These are phyloP conservation scores for Andrena dorsata DNA, from an alignment of 2,888 invertebrate species.

Conservation along the genomic window DNA sequence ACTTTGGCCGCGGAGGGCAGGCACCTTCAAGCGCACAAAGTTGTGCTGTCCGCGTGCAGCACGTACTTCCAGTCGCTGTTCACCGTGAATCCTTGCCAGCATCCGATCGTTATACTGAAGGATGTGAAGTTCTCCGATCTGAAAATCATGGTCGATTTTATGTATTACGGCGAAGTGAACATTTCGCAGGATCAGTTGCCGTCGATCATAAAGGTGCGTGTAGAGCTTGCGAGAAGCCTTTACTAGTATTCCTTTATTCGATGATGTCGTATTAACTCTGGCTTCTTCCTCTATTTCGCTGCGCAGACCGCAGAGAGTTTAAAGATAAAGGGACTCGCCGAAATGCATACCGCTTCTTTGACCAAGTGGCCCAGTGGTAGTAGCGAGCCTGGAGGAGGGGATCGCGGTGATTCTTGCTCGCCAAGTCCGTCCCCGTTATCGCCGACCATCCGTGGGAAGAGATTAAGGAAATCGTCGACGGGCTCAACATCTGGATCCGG, in stretches of 20 bases:
- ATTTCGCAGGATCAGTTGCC: slow-evolving; percentile 95
- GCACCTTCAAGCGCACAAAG: slow-evolving; percentile 95
- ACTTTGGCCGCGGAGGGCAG: slow-evolving; percentile 96
- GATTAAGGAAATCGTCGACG: slow-evolving; percentile 89
- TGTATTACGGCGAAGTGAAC: slow-evolving; percentile 97
- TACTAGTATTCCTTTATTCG: not conserved
- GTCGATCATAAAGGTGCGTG: slow-evolving; percentile 85
- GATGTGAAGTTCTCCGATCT: slow-evolving; percentile 95
- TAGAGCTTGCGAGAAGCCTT: not conserved
- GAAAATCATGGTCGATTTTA: slow-evolving; percentile 95
- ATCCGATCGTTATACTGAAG: slow-evolving; percentile 95
- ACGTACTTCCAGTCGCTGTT: slow-evolving; percentile 96
- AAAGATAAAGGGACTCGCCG: slow-evolving; percentile 95
- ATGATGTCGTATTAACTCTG: not conserved
- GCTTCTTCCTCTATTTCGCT: not conserved
- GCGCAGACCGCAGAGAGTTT: slow-evolving; percentile 94
- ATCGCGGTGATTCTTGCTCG: slow-evolving; percentile 81
- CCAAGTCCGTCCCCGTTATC: slow-evolving; percentile 86
- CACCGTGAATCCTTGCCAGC: slow-evolving; percentile 94
- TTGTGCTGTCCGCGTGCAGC: slow-evolving; percentile 95
- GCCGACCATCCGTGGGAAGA: slow-evolving; percentile 87
- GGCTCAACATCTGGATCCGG: slow-evolving; percentile 85
- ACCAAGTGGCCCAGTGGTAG: slow-evolving; percentile 89
- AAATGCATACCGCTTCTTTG: slow-evolving; percentile 92
- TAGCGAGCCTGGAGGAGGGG: slow-evolving; percentile 80